These are phyloP conservation scores for Diceros bicornis DNA, from an alignment of 2,797 vertebrate genomes.

Conservation along the genomic window DNA sequence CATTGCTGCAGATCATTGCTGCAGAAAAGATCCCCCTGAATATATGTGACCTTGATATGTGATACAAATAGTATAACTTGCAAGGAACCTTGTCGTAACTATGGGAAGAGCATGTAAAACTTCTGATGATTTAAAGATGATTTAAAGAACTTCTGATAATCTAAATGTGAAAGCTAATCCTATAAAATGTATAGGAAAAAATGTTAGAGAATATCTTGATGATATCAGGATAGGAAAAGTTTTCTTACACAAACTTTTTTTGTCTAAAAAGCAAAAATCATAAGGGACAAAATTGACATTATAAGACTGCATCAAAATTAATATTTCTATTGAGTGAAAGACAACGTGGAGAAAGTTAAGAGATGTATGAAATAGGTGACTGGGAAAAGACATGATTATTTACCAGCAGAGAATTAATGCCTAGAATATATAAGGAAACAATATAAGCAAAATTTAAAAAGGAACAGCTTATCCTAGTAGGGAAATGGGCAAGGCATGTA, in stretches of 20 bases:
- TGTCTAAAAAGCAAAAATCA: not conserved
- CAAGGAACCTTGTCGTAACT: not conserved
- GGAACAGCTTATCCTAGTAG: not conserved
- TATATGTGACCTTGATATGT: not conserved
- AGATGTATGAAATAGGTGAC: not conserved
- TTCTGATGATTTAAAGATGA: not conserved
- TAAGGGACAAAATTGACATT: not conserved
- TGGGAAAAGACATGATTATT: not conserved
- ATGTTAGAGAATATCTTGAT: not conserved
- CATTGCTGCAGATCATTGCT: not conserved
- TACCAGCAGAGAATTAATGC: not conserved
- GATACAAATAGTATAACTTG: not conserved
- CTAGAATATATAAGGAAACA: not conserved
- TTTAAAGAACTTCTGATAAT: not conserved
- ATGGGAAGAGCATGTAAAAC: not conserved
- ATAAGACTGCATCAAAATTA: not conserved
- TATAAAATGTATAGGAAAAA: not conserved
- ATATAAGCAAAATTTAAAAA: not conserved
- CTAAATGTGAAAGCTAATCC: not conserved
- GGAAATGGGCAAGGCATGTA: not conserved
- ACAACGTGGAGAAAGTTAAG: not conserved
- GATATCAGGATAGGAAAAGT: not conserved
- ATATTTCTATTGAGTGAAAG: not conserved
- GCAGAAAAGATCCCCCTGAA: not conserved
- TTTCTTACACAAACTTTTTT: not conserved